Evolutionary conservation across 2,113 vertebrate species (phyloP).

Genomic region (Oostethus manadensis): DNA sequence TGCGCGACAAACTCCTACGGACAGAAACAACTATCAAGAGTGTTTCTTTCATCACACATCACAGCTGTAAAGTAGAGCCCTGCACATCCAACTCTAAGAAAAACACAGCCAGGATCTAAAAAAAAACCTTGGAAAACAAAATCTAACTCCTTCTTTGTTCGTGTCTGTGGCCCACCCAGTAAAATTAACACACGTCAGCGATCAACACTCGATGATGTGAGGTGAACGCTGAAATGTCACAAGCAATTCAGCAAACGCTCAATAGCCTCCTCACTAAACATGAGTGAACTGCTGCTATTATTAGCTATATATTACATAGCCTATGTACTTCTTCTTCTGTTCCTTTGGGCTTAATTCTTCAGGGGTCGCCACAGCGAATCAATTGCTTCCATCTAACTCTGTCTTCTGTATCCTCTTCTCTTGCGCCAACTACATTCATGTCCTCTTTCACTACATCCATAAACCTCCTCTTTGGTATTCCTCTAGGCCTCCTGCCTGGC

Average conservation of each 20-base stretch:
- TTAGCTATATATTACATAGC: no score
- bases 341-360: no score
- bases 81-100: constrained; percentile 32
- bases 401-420: no score
- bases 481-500: no score
- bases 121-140: constrained; percentile 17
- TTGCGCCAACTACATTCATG: no score
- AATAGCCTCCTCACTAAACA: constrained; percentile 39
- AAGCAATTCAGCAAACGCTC: constrained; percentile 48
- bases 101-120: not conserved
- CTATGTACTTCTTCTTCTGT: no score
- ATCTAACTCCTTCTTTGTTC: constrained; percentile 9
- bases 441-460: no score
- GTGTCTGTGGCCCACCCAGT: constrained; percentile 7
- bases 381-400: no score
- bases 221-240: constrained; percentile 61
- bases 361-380: no score
- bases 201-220: constrained; percentile 26
- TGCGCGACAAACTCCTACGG: constrained; percentile 30
- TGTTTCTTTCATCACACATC: constrained; percentile 39
- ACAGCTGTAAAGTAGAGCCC: constrained; percentile 32
- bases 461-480: no score
- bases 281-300: constrained; percentile 46
- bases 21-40: constrained; percentile 39
- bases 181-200: constrained; percentile 17